These are phyloP conservation scores for Nymphalis urticae DNA, from an alignment of 2,888 invertebrate genomes.

Conservation along the genomic window DNA sequence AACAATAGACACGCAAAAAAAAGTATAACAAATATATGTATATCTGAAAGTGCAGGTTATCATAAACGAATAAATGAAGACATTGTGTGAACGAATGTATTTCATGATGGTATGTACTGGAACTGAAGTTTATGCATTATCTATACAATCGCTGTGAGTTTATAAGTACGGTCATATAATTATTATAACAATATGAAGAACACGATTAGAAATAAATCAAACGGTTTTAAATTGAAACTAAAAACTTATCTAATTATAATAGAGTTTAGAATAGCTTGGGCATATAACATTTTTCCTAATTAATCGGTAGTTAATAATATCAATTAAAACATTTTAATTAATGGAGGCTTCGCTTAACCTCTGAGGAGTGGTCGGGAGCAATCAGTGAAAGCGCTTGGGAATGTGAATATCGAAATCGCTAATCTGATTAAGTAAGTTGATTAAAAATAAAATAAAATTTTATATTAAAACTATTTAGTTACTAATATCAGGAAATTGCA, in stretches of 20 bases:
- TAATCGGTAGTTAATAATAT: constrained; percentile 32
- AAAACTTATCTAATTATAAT: not conserved
- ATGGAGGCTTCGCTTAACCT: constrained; percentile 13
- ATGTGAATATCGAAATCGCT: constrained; percentile 9
- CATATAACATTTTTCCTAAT: constrained; percentile 16
- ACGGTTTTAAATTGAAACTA: not conserved
- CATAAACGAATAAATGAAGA: no score
- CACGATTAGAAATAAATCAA: constrained; percentile 8
- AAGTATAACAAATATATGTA: no score
- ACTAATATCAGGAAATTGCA: no score
- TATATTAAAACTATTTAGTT: no score
- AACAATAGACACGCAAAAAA: no score
- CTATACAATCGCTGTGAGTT: no score
- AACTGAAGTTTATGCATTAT: no score
- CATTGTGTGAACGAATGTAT: no score
- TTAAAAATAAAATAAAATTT: not conserved
- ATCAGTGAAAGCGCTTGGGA: constrained; percentile 2
- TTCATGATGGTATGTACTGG: no score
- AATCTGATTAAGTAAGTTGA: not conserved
- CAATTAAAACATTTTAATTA: constrained; percentile 32
- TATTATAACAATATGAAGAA: no score
- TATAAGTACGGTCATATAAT: no score
- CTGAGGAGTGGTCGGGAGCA: not conserved
- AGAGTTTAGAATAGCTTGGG: not conserved
- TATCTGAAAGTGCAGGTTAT: no score